Evolutionary conservation across 2,888 invertebrate species (phyloP).

Genomic region (Falcaria lacertinaria): DNA sequence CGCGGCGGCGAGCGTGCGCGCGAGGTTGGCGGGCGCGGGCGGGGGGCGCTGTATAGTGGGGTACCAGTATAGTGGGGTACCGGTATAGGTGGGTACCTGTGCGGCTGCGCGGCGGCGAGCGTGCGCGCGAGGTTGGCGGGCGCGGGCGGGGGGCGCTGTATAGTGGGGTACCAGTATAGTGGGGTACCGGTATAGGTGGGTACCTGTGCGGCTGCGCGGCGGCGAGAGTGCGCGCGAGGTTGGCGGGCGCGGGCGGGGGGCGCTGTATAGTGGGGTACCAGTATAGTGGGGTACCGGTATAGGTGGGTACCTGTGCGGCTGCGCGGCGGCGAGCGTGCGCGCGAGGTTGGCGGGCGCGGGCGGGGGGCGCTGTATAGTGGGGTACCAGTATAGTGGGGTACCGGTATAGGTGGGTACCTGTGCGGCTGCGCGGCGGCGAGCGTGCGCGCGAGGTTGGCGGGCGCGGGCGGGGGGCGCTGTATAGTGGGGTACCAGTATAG

Average conservation of each 20-base stretch:
- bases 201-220: conserved; percentile 49
- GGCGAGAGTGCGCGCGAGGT: conserved; percentile 86
- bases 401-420: conserved; percentile 11
- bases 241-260: conserved; percentile 90
- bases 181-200: not conserved
- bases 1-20: not conserved
- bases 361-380: conserved; percentile 75
- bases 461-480: conserved; percentile 85
- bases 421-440: conserved; percentile 70
- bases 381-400: no score
- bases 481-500: no score
- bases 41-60: not conserved
- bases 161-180: no score
- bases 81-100: no score
- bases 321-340: conserved; percentile 82
- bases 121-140: conserved; percentile 45
- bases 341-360: conserved; percentile 90
- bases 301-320: conserved; percentile 20
- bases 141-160: not conserved
- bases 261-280: no score
- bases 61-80: no score
- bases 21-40: conserved; percentile 47
- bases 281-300: no score
- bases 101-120: not conserved
- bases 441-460: conserved; percentile 88